Evolutionary conservation across 1,140 invertebrate species (phyloP), one percentile per base, ranked within the genome.

Genomic region (Meloidogyne floridensis): DNA sequence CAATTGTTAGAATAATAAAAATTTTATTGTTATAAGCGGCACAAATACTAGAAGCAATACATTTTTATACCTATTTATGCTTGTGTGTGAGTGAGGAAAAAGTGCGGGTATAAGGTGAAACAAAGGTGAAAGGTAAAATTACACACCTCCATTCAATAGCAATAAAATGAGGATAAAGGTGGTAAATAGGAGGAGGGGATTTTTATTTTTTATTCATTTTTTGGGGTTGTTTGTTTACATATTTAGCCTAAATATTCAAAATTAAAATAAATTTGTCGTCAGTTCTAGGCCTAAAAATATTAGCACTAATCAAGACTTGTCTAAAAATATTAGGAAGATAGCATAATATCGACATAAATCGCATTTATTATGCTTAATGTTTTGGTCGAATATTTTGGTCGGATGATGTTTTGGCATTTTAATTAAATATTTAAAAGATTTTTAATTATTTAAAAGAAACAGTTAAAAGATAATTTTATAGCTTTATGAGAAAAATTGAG

Each of bases 401-500:
- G 32, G 32, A 32, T 32, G 2, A 32, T 32, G 32, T 32, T 32
- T 32, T 32, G 32, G 32, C 0, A 4, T 47, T 47, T 47, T 47
- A 47, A 47, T 47, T 47, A 47, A 47, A 47, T 47, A 47, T 47
- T 47, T 32, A 32, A 32, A 47, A 47, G 47, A 47, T 47, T 6
- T 47, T 47, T 6, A 47, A 47, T 47, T 47, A 47, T 47, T 47
- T 47, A 47, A 47, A 47, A 47, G 47, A 47, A 47, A 47, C 47
- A 65, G 15, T 65, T n/a, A 6, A 65, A 65, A n/a, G n/a, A 65
- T 15, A n/a, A 6, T n/a, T n/a, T 65, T 65, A n/a, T 15, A 65
- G 59, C 59, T 65, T 65, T 65, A n/a, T 65, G 59, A 65, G 59
- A 65, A 65, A 65, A 65, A 65, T 32, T n/a, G n/a, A 65, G n/a